Base-by-base conservation (phyloP, 2,797 vertebrate genomes). In the Acanthurus lineatus region DNA sequence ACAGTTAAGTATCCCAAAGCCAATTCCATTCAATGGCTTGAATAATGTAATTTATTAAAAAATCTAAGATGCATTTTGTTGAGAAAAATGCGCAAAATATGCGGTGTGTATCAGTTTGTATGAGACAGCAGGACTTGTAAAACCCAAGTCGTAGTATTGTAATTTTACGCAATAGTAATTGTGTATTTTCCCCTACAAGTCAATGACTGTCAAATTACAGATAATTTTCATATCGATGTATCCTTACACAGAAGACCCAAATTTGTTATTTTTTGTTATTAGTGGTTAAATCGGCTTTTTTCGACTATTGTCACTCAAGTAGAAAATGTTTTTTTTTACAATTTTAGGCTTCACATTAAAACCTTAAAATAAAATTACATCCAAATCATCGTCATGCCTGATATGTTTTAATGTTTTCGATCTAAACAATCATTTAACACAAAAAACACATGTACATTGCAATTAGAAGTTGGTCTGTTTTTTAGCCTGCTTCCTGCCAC, bases 321-420 rank as follows among this genome's bases (percentile, higher is more conserved):
- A 51, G 12, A 62, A 45, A 64, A 44, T 19, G 25, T 63, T 11
- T 22, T 63, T 11, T 22, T 5, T 40, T 16, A 32, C 53, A 53
- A 44, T 54, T 49, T 71, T 42, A 12, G 5, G 32, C 32, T 35
- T 35, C 9, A 73, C 8, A 51, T 32, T 12, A 60, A 69, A 58
- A 72, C 11, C 7, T 42, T 67, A 38, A 73, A 91, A 91, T 70
- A 70, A 91, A 86, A 83, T 47, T 57, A 25, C 57, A 79, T 86
- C 76, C 73, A 82, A 82, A 79, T 89, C 73, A 80, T 77, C 52
- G 52, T 89, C 14, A 89, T 90, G 89, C 85, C 91, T 95, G 91
- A 94, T 94, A 94, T 88, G 88, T 92, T 94, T 95, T 94, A 95
- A 95, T 94, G 81, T 90, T 91, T 89, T 90, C 71, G 59, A 77